These are phyloP conservation scores for Drosophila watanabei DNA, from an alignment of 1,140 invertebrate species.

Conservation along the genomic window DNA sequence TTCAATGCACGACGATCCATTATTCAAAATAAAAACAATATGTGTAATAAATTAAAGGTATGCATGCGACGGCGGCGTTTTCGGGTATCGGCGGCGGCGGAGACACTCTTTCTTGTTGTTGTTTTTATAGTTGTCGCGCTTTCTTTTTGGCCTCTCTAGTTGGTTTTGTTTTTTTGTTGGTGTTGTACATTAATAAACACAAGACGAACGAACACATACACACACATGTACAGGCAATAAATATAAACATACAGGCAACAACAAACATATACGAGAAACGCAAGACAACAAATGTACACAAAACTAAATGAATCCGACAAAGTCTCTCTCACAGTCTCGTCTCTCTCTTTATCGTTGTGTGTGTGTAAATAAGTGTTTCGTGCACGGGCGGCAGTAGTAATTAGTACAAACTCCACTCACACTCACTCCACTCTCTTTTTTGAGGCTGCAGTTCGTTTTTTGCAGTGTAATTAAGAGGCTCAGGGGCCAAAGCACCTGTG, in stretches of 20 bases:
- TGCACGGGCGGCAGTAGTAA: slow-evolving; percentile 65
- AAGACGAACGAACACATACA: slow-evolving; percentile 48
- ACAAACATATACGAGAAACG: slow-evolving; percentile 52
- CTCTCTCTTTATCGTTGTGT: slow-evolving; percentile 36
- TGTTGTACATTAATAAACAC: slow-evolving; percentile 67
- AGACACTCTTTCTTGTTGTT: slow-evolving; percentile 56
- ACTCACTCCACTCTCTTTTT: slow-evolving; percentile 42
- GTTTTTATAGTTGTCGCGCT: slow-evolving; percentile 67
- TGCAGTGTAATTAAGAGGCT: slow-evolving; percentile 35
- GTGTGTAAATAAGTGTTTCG: slow-evolving; percentile 70
- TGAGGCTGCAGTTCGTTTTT: slow-evolving; percentile 47
- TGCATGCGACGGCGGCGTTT: slow-evolving; percentile 74
- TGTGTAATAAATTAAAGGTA: slow-evolving; percentile 83
- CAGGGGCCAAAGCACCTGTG: slow-evolving; percentile 57
- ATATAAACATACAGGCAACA: slow-evolving; percentile 67
- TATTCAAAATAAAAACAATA: slow-evolving; percentile 85
- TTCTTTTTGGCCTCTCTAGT: slow-evolving; percentile 42
- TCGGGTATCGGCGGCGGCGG: slow-evolving; percentile 41
- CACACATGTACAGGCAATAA: slow-evolving; percentile 57
- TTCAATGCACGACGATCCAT: slow-evolving; percentile 85
- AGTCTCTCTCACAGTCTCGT: slow-evolving; percentile 46
- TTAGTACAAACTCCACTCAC: slow-evolving; percentile 70
- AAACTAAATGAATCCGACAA: slow-evolving; percentile 50
- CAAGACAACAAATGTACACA: slow-evolving; percentile 72
- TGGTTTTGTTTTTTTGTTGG: slow-evolving; percentile 20